Evolutionary conservation across 1,140 invertebrate genomes (phyloP).

Genomic region (Papilio helenus): DNA sequence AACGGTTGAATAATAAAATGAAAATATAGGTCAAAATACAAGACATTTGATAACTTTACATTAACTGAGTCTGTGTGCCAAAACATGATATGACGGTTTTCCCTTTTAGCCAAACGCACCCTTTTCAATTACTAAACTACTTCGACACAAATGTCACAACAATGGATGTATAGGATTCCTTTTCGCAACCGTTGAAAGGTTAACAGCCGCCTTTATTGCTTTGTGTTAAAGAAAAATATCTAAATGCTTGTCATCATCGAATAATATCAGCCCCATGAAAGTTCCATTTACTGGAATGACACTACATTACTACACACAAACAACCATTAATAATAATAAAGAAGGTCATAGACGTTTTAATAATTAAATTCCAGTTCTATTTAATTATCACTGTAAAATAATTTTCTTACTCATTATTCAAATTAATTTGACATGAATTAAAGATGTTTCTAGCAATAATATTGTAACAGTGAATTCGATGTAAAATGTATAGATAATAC

Average conservation of each 20-base stretch:
- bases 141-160: slow-evolving; percentile 6
- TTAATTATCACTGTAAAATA: no score
- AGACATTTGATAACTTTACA: background rate
- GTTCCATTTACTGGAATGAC: background rate
- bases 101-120: background rate
- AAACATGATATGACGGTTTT: background rate
- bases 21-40: no score
- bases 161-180: background rate
- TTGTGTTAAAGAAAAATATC: background rate
- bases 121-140: slow-evolving; percentile 11
- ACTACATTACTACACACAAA: background rate
- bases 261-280: background rate
- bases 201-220: slow-evolving; percentile 1
- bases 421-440: no score
- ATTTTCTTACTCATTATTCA: no score
- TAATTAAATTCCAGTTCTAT: background rate
- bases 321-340: background rate
- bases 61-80: background rate
- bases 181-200: slow-evolving; percentile 1
- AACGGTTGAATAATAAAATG: no score
- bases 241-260: background rate
- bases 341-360: background rate
- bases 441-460: no score
- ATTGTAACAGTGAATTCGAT: no score
- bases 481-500: background rate